Evolutionary conservation across 1,140 invertebrate genomes (phyloP), one percentile per base, ranked within the genome.

Genomic region (Lamellibrachia luymesi): DNA sequence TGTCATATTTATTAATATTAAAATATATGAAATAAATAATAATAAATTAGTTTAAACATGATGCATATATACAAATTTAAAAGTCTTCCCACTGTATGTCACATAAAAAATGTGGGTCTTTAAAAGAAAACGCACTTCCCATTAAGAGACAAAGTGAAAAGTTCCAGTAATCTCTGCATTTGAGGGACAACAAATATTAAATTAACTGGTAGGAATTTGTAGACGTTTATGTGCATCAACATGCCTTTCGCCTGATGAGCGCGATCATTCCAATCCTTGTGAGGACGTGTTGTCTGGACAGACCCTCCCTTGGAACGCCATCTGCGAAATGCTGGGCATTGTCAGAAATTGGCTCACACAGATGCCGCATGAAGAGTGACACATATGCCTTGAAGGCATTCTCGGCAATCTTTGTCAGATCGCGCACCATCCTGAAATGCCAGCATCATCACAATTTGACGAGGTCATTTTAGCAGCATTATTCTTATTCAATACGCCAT

Each of bases 261-360:
- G 98, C 98, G 98, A 99, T 99, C 0, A 99, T 98, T 49, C 98
- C 99, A 93, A 99, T 99, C 94, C 99, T 97, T 1, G 98, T 99
- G 25, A 99, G 97, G 56, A 99, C 99, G 95, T 99, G 99, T 96
- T 99, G 99, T 7, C 99, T 96, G 93, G 98, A 99, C 1, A 99
- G 97, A n/a, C 99, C 99, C 97, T 99, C 99, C 64, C 99, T 96
- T 0, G 99, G 99, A 25, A 99, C 99, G 80, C 99, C 99, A 96
- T 99, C 99, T 2, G 99, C 98, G 96, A 99, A 99, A 22, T 98
- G 98, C 95, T 99, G 99, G 0, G 98, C 98, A 96, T 99, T 98
- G 95, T 99, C 99, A 0, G 98, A 98, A 4, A 93, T 93, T 2
- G 99, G 99, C 95, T 99, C 99, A 96, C 99, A 99, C 7, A 99